Conservation (phyloP, 2,797 vertebrate genomes). For the Scarus forsteni region DNA sequence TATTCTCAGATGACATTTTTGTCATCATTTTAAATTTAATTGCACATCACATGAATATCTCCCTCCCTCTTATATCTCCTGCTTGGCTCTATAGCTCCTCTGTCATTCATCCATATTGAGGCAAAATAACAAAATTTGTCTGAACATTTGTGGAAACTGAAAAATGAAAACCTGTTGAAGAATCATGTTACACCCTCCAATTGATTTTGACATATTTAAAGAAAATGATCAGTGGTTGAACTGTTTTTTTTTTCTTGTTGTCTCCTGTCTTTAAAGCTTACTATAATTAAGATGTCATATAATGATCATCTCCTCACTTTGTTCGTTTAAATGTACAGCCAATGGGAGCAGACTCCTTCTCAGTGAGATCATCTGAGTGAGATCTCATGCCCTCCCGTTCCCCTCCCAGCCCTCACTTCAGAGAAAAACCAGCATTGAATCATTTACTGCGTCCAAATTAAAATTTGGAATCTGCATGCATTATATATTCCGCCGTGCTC, state of each 20-base stretch:
- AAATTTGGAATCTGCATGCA: conserved; percentile 81
- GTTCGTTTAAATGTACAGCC: conserved; percentile 1
- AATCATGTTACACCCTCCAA: not conserved
- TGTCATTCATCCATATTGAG: no score
- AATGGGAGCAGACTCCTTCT: conserved; percentile 15
- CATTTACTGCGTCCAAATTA: conserved; percentile 87
- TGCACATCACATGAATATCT: not conserved
- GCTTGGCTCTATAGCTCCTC: no score
- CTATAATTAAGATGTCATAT: not conserved
- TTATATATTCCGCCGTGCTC: conserved; percentile 87
- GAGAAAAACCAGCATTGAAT: conserved; percentile 84
- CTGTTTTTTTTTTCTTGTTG: not conserved
- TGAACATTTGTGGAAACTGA: no score
- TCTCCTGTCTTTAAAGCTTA: not conserved
- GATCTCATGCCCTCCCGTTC: conserved; percentile 36
- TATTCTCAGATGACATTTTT: no score
- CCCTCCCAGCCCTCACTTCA: conserved; percentile 39
- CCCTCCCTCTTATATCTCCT: no score
- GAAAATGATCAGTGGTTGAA: not conserved
- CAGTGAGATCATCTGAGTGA: conserved; percentile 46
- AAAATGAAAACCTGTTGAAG: no score
- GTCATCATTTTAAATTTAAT: not conserved
- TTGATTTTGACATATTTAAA: not conserved
- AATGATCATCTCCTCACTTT: conserved; percentile 1
- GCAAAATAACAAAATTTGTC: no score